Base-by-base conservation (phyloP, 2,888 invertebrate genomes). In the Rhamphomyia laevipes region DNA sequence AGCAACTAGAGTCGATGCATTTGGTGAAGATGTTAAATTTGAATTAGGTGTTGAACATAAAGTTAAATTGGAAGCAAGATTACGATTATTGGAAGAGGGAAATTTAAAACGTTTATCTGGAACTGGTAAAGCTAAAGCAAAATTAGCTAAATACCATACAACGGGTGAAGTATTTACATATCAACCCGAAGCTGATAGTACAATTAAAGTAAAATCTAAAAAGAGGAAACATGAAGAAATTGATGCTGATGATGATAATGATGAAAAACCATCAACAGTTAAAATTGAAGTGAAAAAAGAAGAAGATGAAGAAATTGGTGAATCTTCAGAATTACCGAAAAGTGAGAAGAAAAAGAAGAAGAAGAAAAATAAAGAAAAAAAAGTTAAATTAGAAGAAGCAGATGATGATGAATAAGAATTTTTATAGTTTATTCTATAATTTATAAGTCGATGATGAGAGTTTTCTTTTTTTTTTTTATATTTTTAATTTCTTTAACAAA, bases 91-190 rank as follows among this genome's bases (percentile, higher is more conserved):
- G 42, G 93, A 95, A 66, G 90, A 91, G 63, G 91, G 90, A 1
- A 87, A 88, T 68, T 63, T 86, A 46, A 77, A 80, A 45, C 78
- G 83, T 61, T 78, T 95, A 52, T 91, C 91, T 58, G 95, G 94
- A 3, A 86, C 89, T 0, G 90, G 87, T 13, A 94, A 90, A 66
- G 84, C 84, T 1, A 85, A 86, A 62, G 85, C 87, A 2, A 90
- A 88, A 66, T 91, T 92, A 64, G 93, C 95, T 61, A 95, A 93
- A 72, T 96, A 95, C 65, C 88, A 92, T 59, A 81, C 64, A 13
- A 62, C 73, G 64, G 64, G 68, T 60, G 88, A 93, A 73, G 80
- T 90, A 46, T 76, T 83, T 57, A 80, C 85, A 37, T 93, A 93
- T 71, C 80, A 84, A 43, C 74, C 77, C 10, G 85, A 82, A 4